Base-by-base conservation (phyloP, 1,140 invertebrate species). In the Drosophila triauraria region DNA sequence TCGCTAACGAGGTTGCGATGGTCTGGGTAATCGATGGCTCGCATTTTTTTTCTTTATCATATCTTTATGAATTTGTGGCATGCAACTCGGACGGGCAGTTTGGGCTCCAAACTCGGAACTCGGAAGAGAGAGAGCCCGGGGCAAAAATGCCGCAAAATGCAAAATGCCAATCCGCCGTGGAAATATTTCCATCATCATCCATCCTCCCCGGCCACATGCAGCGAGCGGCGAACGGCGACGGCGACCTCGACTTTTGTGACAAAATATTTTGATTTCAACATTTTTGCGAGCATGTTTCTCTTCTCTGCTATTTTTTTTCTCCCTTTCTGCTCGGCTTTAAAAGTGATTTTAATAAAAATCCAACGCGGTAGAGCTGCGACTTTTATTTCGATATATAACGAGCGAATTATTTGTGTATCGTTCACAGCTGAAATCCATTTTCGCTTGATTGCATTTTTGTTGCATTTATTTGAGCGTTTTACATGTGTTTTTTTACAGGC, bases 181-280 rank as follows among this genome's bases (percentile, higher is more conserved):
- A 77, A 60, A 68, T 77, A 77, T 76, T 77, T 77, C 47, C 74
- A 47, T 54, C 44, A 35, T 25, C 53, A 12, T 15, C 51, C 51
- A 38, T 32, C 32, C 32, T 10, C 32, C 32, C n/a, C 23, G 53
- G 53, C 53, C 51, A 23, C 51, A 54, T 54, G 32, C 38, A 40
- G 51, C 53, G 56, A 8, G 25, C 25, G 25, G 25, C 51, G 51
- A 53, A 53, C 32, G 17, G 51, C 53, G 56, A 7, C 51, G 13
- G 20, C 20, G 38, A 12, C 20, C 47, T 32, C 53, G 53, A 38
- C 72, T 76, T 25, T 65, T 67, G 32, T 67, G 46, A 67, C 72
- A 53, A 76, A 76, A 76, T 76, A 76, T 76, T 76, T 76, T 65
- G 74, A 76, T 76, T 76, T 75, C 35, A 32, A 67, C 53, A 76